These are phyloP conservation scores for Autographa gamma DNA, from an alignment of 2,888 invertebrate genomes.

Conservation along the genomic window DNA sequence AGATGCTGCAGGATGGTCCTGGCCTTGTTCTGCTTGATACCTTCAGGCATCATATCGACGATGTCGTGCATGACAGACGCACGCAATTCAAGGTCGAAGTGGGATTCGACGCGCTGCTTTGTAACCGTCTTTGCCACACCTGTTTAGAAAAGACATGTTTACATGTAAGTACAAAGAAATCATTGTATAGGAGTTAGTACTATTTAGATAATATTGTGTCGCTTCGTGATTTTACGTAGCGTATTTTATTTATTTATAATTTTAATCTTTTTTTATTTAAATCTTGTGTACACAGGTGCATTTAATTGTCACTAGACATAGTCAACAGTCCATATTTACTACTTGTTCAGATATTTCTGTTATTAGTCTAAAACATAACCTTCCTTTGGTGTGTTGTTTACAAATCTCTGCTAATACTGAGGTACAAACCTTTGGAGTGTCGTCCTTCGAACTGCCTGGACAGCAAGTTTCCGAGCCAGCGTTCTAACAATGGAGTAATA, in stretches of 20 bases:
- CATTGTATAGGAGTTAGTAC: too few relatives aligned
- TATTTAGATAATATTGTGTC: too few relatives aligned
- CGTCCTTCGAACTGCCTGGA: conserved; percentile 99
- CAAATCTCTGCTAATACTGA: background rate
- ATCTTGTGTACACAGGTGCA: too few relatives aligned
- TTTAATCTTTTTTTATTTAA: too few relatives aligned
- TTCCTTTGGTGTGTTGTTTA: background rate
- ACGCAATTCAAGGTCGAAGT: conserved; percentile 99
- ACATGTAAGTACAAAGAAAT: background rate
- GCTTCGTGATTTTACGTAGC: too few relatives aligned
- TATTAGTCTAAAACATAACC: too few relatives aligned
- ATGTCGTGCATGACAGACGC: conserved; percentile 99
- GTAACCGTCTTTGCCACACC: conserved; percentile 99
- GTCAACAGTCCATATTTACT: too few relatives aligned
- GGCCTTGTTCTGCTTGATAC: conserved; percentile 99
- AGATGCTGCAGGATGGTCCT: conserved; percentile 99
- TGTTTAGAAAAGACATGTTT: conserved; percentile 39
- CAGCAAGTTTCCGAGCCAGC: conserved; percentile 99
- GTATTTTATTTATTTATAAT: background rate
- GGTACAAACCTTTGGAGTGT: conserved; percentile 95
- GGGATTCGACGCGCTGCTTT: conserved; percentile 99
- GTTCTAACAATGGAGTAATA: conserved; percentile 98
- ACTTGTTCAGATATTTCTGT: too few relatives aligned
- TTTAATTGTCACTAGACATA: too few relatives aligned
- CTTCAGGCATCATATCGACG: conserved; percentile 99